Evolutionary conservation across 2,888 invertebrate genomes (phyloP), one percentile per base, ranked within the genome.

Genomic region (Ischnura elegans): DNA sequence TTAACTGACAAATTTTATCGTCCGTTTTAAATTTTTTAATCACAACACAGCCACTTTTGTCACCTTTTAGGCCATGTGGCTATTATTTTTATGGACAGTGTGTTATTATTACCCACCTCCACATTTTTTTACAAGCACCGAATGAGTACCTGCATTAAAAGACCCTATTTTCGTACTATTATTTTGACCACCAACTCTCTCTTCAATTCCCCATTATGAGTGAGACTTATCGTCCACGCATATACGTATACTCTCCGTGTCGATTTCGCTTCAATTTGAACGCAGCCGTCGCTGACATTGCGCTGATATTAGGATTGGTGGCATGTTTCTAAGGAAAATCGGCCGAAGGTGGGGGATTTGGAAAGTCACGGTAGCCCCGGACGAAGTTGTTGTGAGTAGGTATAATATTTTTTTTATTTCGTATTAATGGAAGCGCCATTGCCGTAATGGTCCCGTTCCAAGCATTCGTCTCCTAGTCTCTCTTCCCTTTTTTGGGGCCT

Each of bases 361-460:
- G 29, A 55, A 66, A 66, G 61, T 43, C 61, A 45, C 43, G 90
- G 76, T 21, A 76, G 76, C 8, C 76, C 29, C 1, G 76, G 76
- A 36, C 29, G 6, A 2, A 6, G 76, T 3, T 25, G 25, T 25
- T 29, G 76, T 76, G 76, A 36, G 3, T 61, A 16, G 16, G 47
- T n/a, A n/a, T n/a, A n/a, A n/a, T n/a, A n/a, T n/a, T n/a, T n/a
- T 16, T 47, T 16, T 61, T 25, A 25, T 76, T 76, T 36, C 76
- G 90, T 90, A 46, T 90, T 90, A 90, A 90, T 90, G 90, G 90
- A 76, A 76, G 76, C 61, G 61, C 55, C 61, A 61, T 90, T 90
- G 55, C 61, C 90, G 90, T 90, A 90, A 90, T 90, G 90, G 90
- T n/a, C 90, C 90, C 90, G 43, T 90, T 55, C 90, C 51, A 76